Conservation (phyloP, 2,113 vertebrate species). For the Colaptes auratus region DNA sequence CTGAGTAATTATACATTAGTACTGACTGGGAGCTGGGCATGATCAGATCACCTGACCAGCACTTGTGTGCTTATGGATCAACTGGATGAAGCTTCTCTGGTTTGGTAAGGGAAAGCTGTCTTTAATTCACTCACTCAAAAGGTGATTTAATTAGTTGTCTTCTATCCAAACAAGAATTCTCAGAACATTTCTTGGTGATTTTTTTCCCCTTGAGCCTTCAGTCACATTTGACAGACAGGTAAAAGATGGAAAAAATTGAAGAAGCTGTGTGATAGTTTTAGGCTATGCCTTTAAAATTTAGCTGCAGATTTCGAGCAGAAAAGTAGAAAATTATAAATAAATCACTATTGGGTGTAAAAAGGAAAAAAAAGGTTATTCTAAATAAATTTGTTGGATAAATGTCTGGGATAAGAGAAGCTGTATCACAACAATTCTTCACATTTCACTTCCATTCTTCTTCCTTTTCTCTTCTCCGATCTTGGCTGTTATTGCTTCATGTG, state of each 20-base stretch:
- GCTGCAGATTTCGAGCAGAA: too few relatives aligned
- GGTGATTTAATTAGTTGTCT: background rate
- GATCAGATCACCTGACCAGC: background rate
- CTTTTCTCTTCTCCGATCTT: too few relatives aligned
- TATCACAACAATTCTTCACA: too few relatives aligned
- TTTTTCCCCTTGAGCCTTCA: background rate
- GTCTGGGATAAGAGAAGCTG: too few relatives aligned
- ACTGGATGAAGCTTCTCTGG: background rate
- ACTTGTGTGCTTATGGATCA: background rate
- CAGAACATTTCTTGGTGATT: background rate
- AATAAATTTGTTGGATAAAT: too few relatives aligned
- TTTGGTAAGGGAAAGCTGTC: background rate
- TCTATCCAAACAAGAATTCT: background rate
- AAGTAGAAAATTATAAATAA: too few relatives aligned
- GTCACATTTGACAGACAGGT: background rate
- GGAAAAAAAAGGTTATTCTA: too few relatives aligned
- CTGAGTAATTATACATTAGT: background rate
- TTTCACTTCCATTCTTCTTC: too few relatives aligned
- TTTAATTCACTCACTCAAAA: background rate
- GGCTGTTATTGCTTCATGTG: too few relatives aligned
- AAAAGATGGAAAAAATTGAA: background rate
- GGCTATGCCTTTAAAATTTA: too few relatives aligned
- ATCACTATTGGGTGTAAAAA: too few relatives aligned
- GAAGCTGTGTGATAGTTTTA: background rate
- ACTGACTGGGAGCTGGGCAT: background rate